These are phyloP conservation scores for Bruchidius siliquastri DNA, from an alignment of 2,888 invertebrate genomes.

Conservation along the genomic window DNA sequence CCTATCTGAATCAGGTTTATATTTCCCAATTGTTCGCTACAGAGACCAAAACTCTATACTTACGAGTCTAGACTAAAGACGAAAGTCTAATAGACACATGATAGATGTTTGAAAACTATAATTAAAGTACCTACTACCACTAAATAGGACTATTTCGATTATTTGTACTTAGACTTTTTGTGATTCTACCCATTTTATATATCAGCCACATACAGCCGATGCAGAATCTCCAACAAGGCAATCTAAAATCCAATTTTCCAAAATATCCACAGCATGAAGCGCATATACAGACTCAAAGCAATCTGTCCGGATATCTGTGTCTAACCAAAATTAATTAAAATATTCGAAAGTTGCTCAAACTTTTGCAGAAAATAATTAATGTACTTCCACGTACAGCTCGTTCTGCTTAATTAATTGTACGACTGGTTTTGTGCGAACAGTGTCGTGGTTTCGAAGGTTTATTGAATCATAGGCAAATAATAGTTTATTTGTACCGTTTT, in stretches of 20 bases:
- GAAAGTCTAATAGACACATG: no score
- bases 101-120: no score
- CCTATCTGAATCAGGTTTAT: no score
- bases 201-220: background rate
- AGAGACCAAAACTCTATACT: no score
- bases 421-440: background rate
- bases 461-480: no score
- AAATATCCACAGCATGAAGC: background rate
- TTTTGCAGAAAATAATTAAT: background rate
- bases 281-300: background rate
- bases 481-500: no score
- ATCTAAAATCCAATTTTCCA: background rate
- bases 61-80: no score
- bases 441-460: background rate
- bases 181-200: no score
- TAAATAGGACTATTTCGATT: no score
- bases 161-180: no score
- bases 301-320: background rate
- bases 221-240: background rate
- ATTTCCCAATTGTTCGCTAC: no score
- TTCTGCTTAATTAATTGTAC: background rate
- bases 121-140: no score
- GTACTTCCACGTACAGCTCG: background rate
- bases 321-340: background rate
- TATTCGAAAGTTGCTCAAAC: background rate